Conservation (phyloP, 2,113 vertebrate genomes). For the Sander vitreus region DNA sequence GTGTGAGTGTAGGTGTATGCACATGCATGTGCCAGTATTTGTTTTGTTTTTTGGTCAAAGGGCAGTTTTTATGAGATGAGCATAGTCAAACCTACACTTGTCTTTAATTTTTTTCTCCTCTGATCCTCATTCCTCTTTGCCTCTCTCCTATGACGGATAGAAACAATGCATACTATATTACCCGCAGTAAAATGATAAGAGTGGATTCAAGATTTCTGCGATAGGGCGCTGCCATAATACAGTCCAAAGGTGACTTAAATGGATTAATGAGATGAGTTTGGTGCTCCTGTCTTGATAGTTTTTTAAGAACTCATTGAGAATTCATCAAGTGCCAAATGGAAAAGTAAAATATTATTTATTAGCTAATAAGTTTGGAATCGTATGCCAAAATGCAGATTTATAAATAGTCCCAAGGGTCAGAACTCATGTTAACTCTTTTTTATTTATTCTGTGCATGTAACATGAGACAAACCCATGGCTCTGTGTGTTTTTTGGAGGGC, state of each 20-base stretch:
- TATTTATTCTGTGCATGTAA: slow-evolving; percentile 19
- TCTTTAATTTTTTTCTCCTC: slow-evolving; percentile 20
- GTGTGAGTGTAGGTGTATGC: slow-evolving; percentile 3
- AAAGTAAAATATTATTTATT: slow-evolving; percentile 19
- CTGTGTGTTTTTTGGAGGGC: not conserved
- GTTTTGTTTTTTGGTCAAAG: slow-evolving; percentile 22
- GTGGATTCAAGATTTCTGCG: slow-evolving; percentile 24
- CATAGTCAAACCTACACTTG: slow-evolving; percentile 13
- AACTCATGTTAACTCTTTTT: slow-evolving; percentile 27
- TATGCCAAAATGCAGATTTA: slow-evolving; percentile 12
- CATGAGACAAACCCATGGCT: slow-evolving; percentile 11
- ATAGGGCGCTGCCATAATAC: slow-evolving; percentile 18
- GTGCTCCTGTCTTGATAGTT: slow-evolving; percentile 21
- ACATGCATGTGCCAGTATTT: slow-evolving; percentile 1
- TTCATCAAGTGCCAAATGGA: slow-evolving; percentile 28
- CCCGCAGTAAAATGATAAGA: slow-evolving; percentile 23
- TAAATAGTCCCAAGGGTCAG: slow-evolving; percentile 7
- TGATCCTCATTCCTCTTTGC: not conserved
- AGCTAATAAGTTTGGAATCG: not conserved
- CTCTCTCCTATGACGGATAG: slow-evolving; percentile 17
- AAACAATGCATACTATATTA: slow-evolving; percentile 23
- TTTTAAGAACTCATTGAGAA: slow-evolving; percentile 44
- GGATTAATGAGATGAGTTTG: slow-evolving; percentile 31
- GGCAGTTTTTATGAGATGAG: slow-evolving; percentile 39
- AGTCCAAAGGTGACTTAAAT: slow-evolving; percentile 11